Percentiles rank a stretch among this genome's conserved stretches.
phyloP scores from a whole-genome alignment of 2,113 vertebrate genomes.

The Protobothrops flavoviridis region DNA sequence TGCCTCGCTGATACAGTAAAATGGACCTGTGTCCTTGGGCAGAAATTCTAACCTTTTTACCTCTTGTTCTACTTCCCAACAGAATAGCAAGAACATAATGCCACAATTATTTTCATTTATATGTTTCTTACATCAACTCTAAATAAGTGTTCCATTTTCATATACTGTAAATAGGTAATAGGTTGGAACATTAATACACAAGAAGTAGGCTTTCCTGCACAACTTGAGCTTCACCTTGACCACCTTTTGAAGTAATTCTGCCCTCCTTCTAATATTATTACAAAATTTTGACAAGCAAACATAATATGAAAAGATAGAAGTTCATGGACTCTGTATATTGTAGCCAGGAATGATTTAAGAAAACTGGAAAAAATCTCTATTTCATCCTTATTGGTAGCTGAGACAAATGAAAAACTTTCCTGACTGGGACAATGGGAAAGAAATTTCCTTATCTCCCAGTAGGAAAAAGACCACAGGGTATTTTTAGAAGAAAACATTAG shows the following conservation, averaged over 20 bases:
- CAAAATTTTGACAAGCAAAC: conserved; percentile 41
- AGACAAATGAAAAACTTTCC: background rate
- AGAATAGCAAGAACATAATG: conserved; percentile 16
- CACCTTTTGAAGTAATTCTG: conserved; percentile 5
- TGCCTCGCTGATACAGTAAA: conserved; percentile 27
- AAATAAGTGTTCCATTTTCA: background rate
- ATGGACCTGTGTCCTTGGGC: background rate
- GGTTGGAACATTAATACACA: background rate
- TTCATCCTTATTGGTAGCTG: conserved; percentile 4
- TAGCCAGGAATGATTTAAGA: conserved; percentile 19
- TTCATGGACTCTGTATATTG: conserved; percentile 48
- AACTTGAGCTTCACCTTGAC: conserved; percentile 29
- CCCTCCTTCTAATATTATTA: conserved; percentile 20
- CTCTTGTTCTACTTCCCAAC: conserved; percentile 4
- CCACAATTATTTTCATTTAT: conserved; percentile 10
- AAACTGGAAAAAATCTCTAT: conserved; percentile 18
- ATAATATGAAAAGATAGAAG: conserved; percentile 42
- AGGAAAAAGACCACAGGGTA: background rate
- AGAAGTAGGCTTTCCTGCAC: background rate
- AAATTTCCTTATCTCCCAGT: background rate
- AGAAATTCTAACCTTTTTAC: conserved; percentile 29
- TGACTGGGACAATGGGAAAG: background rate
- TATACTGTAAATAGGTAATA: background rate
- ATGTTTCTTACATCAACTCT: conserved; percentile 10
- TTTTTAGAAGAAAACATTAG: background rate